Evolutionary conservation across 2,888 invertebrate species (phyloP), one percentile per base, ranked within the genome.

Genomic region (Diachrysia chrysitis): DNA sequence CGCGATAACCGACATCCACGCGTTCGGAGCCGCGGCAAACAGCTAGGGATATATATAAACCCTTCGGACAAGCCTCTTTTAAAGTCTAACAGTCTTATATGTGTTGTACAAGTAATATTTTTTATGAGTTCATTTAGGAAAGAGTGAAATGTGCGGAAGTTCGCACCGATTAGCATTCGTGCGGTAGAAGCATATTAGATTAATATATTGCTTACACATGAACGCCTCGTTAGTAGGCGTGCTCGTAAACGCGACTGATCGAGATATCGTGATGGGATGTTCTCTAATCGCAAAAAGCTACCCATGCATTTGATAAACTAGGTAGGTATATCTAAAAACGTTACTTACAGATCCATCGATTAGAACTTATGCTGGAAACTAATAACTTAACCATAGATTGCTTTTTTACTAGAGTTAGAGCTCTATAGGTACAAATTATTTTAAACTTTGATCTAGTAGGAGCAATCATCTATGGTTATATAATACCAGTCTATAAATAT

Each of bases 121-220:
- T 42, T 42, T 42, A 6, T 42, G n/a, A 42, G 42, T n/a, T n/a
- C n/a, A 42, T 42, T 72, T 29, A 48, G 16, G 48, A n/a, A 66
- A 29, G 6, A 7, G 55, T 62, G 17, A 53, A 61, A 62, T 46
- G 10, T 16, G 0, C 17, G 19, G 17, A 37, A 21, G 17, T 42
- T 42, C n/a, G 42, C 42, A 42, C n/a, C 42, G 42, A 42, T 42
- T 42, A n/a, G 42, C 42, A 42, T 42, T 42, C 42, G 42, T 42
- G 42, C 42, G n/a, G n/a, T 42, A n/a, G 42, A 42, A n/a, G 42
- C 42, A 42, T 42, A 42, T n/a, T 42, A 42, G 42, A 42, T 42
- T 42, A 42, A 42, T 42, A 42, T 42, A 42, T 42, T 42, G 42
- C 42, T 42, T 42, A n/a, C 42, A 42, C 42, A 42, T 42, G 42